Percentiles rank a stretch among this genome's conserved stretches.
Conservation (phyloP, 2,888 invertebrate species). For the Apomyelois bistriatella region DNA sequence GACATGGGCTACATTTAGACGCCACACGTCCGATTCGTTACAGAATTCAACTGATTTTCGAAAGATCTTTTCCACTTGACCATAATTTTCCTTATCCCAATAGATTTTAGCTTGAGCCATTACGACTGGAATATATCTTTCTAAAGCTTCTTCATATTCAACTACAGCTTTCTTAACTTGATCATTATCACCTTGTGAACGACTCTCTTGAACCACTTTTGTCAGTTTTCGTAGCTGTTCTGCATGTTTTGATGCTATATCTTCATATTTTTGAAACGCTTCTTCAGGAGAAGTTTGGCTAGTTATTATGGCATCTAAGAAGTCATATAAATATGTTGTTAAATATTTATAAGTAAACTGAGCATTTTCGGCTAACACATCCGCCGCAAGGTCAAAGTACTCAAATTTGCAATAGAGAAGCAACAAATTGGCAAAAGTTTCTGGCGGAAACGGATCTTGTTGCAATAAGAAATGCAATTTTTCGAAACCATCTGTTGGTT, state of each 20-base stretch:
- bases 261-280: conserved; percentile 97
- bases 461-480: conserved; percentile 91
- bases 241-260: conserved; percentile 93
- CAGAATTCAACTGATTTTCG: conserved; percentile 98
- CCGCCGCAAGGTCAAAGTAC: conserved; percentile 98
- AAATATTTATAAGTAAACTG: conserved; percentile 97
- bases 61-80: conserved; percentile 97
- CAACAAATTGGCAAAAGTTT: conserved; percentile 97
- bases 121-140: conserved; percentile 97
- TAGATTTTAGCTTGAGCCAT: conserved; percentile 99
- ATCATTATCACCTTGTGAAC: conserved; percentile 93
- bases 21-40: conserved; percentile 98
- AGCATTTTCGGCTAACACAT: conserved; percentile 97
- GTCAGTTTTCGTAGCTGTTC: conserved; percentile 94
- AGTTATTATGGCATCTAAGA: conserved; percentile 97
- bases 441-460: conserved; percentile 97
- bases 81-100: conserved; percentile 98
- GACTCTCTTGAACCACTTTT: conserved; percentile 95
- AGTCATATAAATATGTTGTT: conserved; percentile 96
- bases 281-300: conserved; percentile 98
- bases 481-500: conserved; percentile 96
- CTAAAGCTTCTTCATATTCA: conserved; percentile 94
- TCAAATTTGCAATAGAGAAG: conserved; percentile 98
- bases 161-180: conserved; percentile 93
- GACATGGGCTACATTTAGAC: conserved; percentile 98